Evolutionary conservation across 2,113 vertebrate genomes (phyloP).

Genomic region (Neogobius melanostomus): DNA sequence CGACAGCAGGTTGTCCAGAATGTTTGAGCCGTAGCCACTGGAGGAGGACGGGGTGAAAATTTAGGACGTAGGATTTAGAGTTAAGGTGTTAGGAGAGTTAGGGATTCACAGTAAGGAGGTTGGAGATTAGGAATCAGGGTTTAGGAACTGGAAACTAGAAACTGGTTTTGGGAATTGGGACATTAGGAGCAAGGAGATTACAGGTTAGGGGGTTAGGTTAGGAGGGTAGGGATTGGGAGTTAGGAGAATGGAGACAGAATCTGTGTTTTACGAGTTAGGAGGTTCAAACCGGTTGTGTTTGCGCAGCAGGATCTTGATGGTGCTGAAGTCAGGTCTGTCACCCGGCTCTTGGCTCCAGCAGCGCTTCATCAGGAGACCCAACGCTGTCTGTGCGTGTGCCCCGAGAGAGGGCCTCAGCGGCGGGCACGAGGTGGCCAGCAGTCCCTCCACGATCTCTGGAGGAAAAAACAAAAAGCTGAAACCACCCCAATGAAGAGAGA

Average conservation of each 20-base stretch:
- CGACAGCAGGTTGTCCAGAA: slow-evolving; percentile 87
- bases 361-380: slow-evolving; percentile 86
- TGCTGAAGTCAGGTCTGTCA: slow-evolving; percentile 87
- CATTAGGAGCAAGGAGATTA: too few species aligned
- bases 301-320: slow-evolving; percentile 85
- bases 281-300: slow-evolving; percentile 74
- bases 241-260: not conserved
- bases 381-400: slow-evolving; percentile 82
- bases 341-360: slow-evolving; percentile 86
- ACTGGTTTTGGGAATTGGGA: too few species aligned
- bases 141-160: too few species aligned
- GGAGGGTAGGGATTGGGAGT: not conserved
- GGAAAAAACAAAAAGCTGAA: not conserved
- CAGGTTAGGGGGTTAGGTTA: too few species aligned
- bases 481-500: too few species aligned
- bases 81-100: too few species aligned
- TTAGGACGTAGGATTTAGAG: too few species aligned
- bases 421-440: slow-evolving; percentile 69
- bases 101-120: too few species aligned
- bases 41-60: not conserved
- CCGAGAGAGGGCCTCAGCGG: slow-evolving; percentile 81
- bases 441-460: slow-evolving; percentile 83
- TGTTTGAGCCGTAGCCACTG: slow-evolving; percentile 87
- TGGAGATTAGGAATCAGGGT: too few species aligned
- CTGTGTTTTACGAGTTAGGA: not conserved